Conservation (phyloP, 2,888 invertebrate genomes). For the Zelleria hepariella region DNA sequence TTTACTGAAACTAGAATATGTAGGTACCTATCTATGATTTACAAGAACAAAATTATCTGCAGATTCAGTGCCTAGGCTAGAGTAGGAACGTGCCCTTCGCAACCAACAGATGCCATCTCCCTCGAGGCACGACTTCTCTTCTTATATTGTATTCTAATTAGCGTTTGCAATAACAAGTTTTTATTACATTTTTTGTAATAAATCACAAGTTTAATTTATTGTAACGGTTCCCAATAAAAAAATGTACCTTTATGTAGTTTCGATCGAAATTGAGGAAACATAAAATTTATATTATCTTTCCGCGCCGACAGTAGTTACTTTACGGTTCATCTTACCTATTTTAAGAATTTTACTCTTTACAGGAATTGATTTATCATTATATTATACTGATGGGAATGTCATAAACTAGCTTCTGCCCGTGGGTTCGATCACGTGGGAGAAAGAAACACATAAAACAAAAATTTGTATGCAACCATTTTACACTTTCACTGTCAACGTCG, state of each 20-base stretch:
- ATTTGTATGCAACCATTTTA: too few species aligned
- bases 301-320: constrained; percentile 32
- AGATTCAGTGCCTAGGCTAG: too few species aligned
- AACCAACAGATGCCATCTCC: too few species aligned
- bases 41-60: too few species aligned
- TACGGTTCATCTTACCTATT: not conserved
- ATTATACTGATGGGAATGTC: not conserved
- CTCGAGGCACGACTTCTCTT: not conserved
- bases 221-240: constrained; percentile 48
- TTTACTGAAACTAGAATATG: too few species aligned
- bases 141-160: not conserved
- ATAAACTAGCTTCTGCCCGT: not conserved
- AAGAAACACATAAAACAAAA: too few species aligned
- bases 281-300: constrained; percentile 63
- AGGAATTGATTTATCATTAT: not conserved
- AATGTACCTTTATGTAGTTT: constrained; percentile 32
- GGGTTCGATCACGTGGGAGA: too few species aligned
- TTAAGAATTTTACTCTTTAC: not conserved
- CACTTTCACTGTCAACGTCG: too few species aligned
- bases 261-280: constrained; percentile 46
- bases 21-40: too few species aligned
- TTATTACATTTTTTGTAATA: constrained; percentile 23
- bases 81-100: too few species aligned
- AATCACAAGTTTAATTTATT: constrained; percentile 60
- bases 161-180: not conserved